Conservation (phyloP, 2,888 invertebrate genomes). For the Yponomeuta malinellus region DNA sequence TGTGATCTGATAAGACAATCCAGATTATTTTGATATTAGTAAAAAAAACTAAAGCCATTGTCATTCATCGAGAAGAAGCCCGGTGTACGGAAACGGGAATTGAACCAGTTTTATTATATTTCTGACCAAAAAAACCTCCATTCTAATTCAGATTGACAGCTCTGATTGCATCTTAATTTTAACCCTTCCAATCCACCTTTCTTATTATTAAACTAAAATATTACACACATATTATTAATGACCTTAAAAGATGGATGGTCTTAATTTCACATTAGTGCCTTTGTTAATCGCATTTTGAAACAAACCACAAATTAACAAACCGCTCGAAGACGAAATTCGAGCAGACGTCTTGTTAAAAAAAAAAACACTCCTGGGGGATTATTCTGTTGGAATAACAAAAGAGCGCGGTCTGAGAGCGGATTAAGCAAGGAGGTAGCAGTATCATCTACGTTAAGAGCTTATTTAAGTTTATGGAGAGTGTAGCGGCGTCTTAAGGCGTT, state of each 20-base stretch:
- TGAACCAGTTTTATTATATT: conserved; percentile 19
- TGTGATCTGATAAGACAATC: conserved; percentile 12
- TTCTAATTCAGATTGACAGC: conserved; percentile 72
- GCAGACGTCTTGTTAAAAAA: conserved; percentile 51
- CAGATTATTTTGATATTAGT: conserved; percentile 11
- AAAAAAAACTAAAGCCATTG: conserved; percentile 53
- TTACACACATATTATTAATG: background rate
- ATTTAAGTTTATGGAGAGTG: conserved; percentile 71
- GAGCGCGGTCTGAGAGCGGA: conserved; percentile 62
- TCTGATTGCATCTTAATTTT: conserved; percentile 50
- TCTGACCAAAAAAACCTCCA: conserved; percentile 67
- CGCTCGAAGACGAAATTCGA: conserved; percentile 48
- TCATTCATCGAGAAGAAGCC: conserved; percentile 29
- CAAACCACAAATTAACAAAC: conserved; percentile 49
- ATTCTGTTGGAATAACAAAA: conserved; percentile 63
- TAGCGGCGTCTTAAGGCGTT: conserved; percentile 58
- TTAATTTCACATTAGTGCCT: background rate
- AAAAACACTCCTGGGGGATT: conserved; percentile 54
- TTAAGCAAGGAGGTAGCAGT: conserved; percentile 64
- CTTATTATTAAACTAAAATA: conserved; percentile 16
- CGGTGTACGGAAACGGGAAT: background rate
- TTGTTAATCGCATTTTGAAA: conserved; percentile 22
- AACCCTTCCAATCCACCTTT: conserved; percentile 39
- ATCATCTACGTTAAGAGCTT: conserved; percentile 67
- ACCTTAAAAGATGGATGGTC: conserved; percentile 4